These are phyloP conservation scores for Bembecia ichneumoniformis DNA, from an alignment of 2,888 invertebrate genomes.

Conservation along the genomic window DNA sequence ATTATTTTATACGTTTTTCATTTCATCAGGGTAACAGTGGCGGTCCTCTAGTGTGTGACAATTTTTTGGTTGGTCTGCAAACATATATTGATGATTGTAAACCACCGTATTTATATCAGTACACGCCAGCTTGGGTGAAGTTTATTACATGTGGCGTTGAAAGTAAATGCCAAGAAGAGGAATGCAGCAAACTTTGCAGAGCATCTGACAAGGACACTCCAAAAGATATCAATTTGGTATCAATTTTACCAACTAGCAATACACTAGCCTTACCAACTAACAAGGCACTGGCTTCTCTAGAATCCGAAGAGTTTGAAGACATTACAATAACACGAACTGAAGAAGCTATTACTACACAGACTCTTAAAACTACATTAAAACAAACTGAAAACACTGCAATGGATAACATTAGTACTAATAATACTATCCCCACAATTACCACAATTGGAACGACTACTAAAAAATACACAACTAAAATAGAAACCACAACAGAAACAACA, in stretches of 20 bases:
- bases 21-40: slow-evolving; percentile 48
- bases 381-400: neutral
- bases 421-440: neutral
- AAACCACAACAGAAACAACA: neutral
- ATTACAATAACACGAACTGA: neutral
- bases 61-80: slow-evolving; percentile 43
- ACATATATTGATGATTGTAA: slow-evolving; percentile 50
- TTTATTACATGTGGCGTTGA: slow-evolving; percentile 45
- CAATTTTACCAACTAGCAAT: no score
- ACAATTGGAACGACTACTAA: neutral
- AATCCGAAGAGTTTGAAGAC: neutral
- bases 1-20: neutral
- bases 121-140: slow-evolving; percentile 38
- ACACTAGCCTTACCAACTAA: no score
- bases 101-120: slow-evolving; percentile 49
- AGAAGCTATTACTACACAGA: no score
- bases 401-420: neutral
- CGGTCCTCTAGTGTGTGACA: slow-evolving; percentile 52
- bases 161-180: slow-evolving; percentile 35
- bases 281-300: no score
- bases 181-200: slow-evolving; percentile 34
- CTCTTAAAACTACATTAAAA: no score
- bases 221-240: neutral
- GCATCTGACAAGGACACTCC: slow-evolving; percentile 39
- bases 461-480: neutral